These are phyloP conservation scores for Holothuria glaberrima DNA, from an alignment of 35 echinoderm and acorn worm genomes.

Conservation along the genomic window DNA sequence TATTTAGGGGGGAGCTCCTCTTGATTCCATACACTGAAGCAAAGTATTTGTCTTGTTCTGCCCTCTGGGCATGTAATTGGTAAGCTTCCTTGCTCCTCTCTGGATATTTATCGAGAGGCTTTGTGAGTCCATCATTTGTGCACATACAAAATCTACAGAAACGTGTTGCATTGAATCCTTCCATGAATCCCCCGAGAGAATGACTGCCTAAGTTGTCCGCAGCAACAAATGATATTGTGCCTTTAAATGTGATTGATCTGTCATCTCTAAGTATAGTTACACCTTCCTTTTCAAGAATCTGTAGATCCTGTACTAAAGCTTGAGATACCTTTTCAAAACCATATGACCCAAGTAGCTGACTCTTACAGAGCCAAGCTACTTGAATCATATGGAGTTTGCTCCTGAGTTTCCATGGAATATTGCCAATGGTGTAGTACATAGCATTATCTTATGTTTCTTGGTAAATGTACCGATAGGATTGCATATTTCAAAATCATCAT, in stretches of 20 bases:
- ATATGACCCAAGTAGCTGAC: neutral
- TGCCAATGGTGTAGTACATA: constrained; percentile 15
- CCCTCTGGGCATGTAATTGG: neutral
- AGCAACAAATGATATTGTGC: neutral
- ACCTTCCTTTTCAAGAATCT: neutral
- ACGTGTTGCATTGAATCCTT: neutral
- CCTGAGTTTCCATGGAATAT: neutral
- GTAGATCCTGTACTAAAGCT: neutral
- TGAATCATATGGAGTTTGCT: constrained; percentile 7
- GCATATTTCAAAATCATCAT: constrained; percentile 27
- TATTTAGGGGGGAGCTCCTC: neutral
- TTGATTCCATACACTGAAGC: neutral
- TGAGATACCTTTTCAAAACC: neutral
- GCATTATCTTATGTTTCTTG: constrained; percentile 36
- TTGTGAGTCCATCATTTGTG: neutral
- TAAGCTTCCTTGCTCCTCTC: neutral
- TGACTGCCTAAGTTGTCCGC: constrained; percentile 18
- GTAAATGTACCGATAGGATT: constrained; percentile 35
- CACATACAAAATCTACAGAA: constrained; percentile 23
- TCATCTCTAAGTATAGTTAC: neutral
- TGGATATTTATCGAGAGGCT: neutral
- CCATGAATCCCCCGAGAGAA: neutral
- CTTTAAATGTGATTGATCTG: neutral
- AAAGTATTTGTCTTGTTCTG: neutral
- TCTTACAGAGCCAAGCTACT: constrained; percentile 41